phyloP scores from a whole-genome alignment of 2,797 vertebrate species.

The Anomalospiza imberbis region DNA sequence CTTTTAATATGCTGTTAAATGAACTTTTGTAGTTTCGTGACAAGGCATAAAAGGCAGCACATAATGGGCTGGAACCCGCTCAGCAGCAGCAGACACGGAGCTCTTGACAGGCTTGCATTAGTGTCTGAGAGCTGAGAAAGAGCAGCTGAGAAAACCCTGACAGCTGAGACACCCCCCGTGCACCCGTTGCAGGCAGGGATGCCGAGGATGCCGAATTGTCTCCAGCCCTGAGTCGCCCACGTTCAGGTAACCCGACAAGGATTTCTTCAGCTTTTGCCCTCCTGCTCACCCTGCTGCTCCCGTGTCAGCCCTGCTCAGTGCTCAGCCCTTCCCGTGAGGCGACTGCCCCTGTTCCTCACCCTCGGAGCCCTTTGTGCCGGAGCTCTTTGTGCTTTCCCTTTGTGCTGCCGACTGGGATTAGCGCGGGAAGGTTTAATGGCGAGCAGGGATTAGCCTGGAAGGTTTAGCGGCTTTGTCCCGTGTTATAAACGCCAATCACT shows the following conservation, averaged over 20 bases:
- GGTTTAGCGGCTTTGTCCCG: not conserved
- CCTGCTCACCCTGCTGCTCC: not conserved
- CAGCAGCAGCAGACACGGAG: not conserved
- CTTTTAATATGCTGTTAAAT: not conserved
- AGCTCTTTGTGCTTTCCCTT: not conserved
- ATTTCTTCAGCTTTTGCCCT: fast-evolving
- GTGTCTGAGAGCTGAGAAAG: not conserved
- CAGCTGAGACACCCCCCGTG: fast-evolving
- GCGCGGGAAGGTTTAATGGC: fast-evolving
- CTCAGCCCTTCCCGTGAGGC: too few relatives aligned
- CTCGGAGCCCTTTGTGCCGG: not conserved
- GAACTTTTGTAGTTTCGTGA: not conserved
- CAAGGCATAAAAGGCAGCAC: not conserved
- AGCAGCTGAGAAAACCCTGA: not conserved
- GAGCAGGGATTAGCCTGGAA: not conserved
- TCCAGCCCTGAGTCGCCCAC: fast-evolving
- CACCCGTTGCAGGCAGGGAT: fast-evolving
- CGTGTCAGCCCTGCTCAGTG: not conserved
- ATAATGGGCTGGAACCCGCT: not conserved
- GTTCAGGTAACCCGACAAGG: fast-evolving
- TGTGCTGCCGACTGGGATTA: not conserved
- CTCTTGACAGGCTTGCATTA: not conserved
- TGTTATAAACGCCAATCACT: too few relatives aligned
- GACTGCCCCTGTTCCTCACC: too few relatives aligned
- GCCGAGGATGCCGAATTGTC: not conserved